Percentiles rank a stretch among this genome's conserved stretches.
phyloP scores from a whole-genome alignment of 2,888 invertebrate genomes.

The Agonopterix subpropinquella region DNA sequence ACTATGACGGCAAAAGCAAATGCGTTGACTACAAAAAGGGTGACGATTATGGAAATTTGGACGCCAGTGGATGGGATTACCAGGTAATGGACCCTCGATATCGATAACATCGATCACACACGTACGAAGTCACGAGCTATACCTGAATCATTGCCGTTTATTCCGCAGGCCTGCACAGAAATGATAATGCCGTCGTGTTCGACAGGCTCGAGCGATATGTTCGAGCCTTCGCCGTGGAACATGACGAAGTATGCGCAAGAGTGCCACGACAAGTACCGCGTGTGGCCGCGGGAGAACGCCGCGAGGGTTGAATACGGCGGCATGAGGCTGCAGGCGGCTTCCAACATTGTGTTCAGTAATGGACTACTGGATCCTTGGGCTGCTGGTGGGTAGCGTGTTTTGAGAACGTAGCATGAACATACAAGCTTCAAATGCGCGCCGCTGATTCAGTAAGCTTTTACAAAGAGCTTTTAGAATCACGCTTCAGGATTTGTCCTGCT shows the following conservation, averaged over 20 bases:
- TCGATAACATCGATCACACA: neutral
- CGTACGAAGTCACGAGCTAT: neutral
- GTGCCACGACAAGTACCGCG: slow-evolving; percentile 83
- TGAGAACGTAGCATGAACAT: too few relatives aligned
- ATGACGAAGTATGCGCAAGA: slow-evolving; percentile 76
- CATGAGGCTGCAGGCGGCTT: slow-evolving; percentile 78
- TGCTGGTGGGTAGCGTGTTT: slow-evolving; percentile 66
- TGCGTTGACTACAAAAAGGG: slow-evolving; percentile 80
- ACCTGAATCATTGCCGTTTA: neutral
- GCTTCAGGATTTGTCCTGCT: too few relatives aligned
- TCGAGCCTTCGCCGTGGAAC: slow-evolving; percentile 85
- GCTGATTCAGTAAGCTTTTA: too few relatives aligned
- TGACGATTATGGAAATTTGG: slow-evolving; percentile 75
- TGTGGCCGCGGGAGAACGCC: slow-evolving; percentile 79
- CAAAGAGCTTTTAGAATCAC: too few relatives aligned
- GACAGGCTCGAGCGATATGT: slow-evolving; percentile 87
- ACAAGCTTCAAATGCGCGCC: too few relatives aligned
- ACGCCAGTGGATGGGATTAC: slow-evolving; percentile 86
- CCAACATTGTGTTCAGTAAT: slow-evolving; percentile 88
- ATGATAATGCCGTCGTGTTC: slow-evolving; percentile 97
- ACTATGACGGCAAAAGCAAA: slow-evolving; percentile 82
- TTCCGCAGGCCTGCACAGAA: slow-evolving; percentile 89
- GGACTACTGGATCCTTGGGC: slow-evolving; percentile 93
- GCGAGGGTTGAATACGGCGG: slow-evolving; percentile 89
- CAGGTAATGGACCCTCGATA: slow-evolving; percentile 73